Evolutionary conservation across 64 coral and sea anemone genomes (phyloP).

Genomic region (Exaiptasia diaphana): DNA sequence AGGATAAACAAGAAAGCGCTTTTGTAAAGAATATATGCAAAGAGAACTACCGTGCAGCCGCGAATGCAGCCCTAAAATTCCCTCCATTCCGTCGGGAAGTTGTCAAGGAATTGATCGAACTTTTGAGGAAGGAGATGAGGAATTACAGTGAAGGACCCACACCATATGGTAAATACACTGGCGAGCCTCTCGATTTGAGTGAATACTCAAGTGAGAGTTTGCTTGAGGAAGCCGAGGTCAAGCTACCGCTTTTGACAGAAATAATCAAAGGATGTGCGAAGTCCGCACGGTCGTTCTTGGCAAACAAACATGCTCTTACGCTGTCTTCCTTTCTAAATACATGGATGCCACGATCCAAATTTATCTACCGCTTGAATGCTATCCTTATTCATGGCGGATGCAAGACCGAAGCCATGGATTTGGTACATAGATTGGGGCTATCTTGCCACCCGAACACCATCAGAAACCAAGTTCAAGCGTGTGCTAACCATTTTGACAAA

Average conservation of each 20-base stretch:
- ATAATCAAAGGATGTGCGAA: not conserved
- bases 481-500: not conserved
- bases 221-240: not conserved
- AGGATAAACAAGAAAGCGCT: conserved; percentile 1
- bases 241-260: not conserved
- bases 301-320: conserved; percentile 19
- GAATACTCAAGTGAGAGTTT: not conserved
- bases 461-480: not conserved
- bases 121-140: not conserved
- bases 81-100: not conserved
- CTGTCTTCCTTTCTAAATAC: conserved; percentile 38
- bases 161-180: not conserved
- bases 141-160: not conserved
- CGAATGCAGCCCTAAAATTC: conserved; percentile 16
- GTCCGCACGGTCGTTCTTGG: not conserved
- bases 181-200: conserved; percentile 1
- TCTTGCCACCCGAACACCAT: conserved; percentile 14
- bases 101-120: not conserved
- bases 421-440: conserved; percentile 30
- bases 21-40: conserved; percentile 14
- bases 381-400: conserved; percentile 5
- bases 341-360: conserved; percentile 26
- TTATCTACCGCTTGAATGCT: conserved; percentile 13
- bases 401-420: conserved; percentile 33
- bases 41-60: not conserved